Evolutionary conservation across 2,888 invertebrate genomes (phyloP), one percentile per base, ranked within the genome.

Genomic region (Creontiades dilutus): DNA sequence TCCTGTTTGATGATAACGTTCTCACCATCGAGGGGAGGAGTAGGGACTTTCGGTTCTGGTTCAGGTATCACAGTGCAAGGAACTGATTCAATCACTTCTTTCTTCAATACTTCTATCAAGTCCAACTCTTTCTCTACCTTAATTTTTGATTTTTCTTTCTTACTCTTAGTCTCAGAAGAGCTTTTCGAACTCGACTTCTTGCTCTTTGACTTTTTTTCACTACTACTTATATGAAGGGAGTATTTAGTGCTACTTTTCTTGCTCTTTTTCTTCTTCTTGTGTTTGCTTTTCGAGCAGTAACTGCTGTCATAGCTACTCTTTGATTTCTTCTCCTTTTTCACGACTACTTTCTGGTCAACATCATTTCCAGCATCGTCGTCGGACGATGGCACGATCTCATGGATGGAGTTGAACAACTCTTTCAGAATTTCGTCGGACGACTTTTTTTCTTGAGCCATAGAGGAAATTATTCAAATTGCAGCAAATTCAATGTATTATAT

Each of bases 341-440:
- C 84, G 0, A 48, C 75, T 11, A 84, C 48, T 27, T 89, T 84
- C 13, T 68, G 46, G 11, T 89, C 84, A 16, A n/a, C 75, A 7
- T 81, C 89, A 46, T 61, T 89, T 0, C 57, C 78, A 2, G 81
- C 82, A 28, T 23, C 28, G 14, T 68, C 57, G 7, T 84, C 84
- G 11, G 89, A 89, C 3, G 89, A 82, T 52, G 84, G 48, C 16
- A n/a, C 75, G 23, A 89, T 82, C 16, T 84, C 89, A 52, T 89
- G 57, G 3, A 89, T 89, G 12, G 89, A 89, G 28, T 80, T 89
- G 52, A 89, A 89, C 12, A 89, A 84, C 47, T 89, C 89, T 14
- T 84, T 89, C 46, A 89, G 76, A 16, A 89, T 89, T 28, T 89
- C 89, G 37, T 89, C 89, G 5, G 89, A 89, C 19, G 55, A 78